phyloP scores from a whole-genome alignment of 2,797 vertebrate genomes.

The Gobionotothen gibberifrons region DNA sequence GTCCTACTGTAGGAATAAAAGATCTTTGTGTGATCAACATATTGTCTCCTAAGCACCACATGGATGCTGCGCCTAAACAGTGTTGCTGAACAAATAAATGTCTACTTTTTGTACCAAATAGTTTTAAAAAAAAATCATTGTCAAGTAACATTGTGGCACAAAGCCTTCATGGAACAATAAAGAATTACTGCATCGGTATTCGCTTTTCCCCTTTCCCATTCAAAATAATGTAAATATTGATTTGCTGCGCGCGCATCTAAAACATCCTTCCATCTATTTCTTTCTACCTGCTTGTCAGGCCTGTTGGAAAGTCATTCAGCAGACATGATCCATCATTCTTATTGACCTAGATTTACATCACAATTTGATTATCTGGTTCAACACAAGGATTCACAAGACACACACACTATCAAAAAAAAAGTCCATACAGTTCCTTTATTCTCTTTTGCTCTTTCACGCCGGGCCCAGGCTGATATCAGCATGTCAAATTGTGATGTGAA shows the following conservation, averaged over 20 bases:
- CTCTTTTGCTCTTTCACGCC: constrained; percentile 24
- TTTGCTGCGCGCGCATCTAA: neutral
- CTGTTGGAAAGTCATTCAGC: neutral
- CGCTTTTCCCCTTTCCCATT: neutral
- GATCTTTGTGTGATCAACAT: too few relatives aligned
- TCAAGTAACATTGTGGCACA: neutral
- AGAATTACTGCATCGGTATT: neutral
- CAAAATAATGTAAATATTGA: constrained; percentile 4
- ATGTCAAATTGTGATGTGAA: constrained; percentile 12
- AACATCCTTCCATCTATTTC: constrained; percentile 6
- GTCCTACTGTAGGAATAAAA: neutral
- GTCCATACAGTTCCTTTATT: neutral
- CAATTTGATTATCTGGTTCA: neutral
- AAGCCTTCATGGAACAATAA: neutral
- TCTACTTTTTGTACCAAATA: too few relatives aligned
- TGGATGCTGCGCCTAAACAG: too few relatives aligned
- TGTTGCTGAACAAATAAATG: too few relatives aligned
- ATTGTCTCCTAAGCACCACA: too few relatives aligned
- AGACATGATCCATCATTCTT: neutral
- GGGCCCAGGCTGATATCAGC: constrained; percentile 5
- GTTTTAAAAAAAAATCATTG: neutral
- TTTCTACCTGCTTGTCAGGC: neutral
- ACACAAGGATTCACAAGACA: constrained; percentile 7
- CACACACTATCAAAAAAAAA: neutral
- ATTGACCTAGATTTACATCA: neutral